Evolutionary conservation across 2,113 vertebrate genomes (phyloP), one percentile per base, ranked within the genome.

Genomic region (Gobio gobio): DNA sequence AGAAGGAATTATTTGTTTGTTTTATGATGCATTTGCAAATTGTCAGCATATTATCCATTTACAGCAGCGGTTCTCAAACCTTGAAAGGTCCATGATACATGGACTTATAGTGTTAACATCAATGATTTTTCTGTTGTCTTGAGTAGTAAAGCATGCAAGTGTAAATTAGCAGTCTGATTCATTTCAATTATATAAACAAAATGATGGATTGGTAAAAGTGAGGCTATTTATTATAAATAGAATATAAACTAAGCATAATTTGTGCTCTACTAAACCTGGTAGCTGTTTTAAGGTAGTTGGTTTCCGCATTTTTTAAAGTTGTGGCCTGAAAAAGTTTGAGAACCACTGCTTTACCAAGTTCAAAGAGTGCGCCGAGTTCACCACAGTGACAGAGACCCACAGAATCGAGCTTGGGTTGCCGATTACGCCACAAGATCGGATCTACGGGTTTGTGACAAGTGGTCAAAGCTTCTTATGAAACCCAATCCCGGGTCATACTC

Each of bases 401-500:
- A 99, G 98, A 99, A 94, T 93, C 98, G 96, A 99, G 96, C 98
- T 99, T 99, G 98, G 96, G 97, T 91, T 92, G 94, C 96, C 89
- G 91, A 88, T 95, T 95, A 96, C 92, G 96, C 96, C 98, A 99
- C 98, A 99, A 99, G 98, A 99, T 99, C 97, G 98, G 98, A 99
- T 99, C 98, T 99, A 99, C 98, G 98, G 98, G 98, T 99, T 99
- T 97, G 96, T 97, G 97, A 95, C 97, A 97, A 94, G 91, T 95
- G 97, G 97, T 95, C 91, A 86, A 80, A 70, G 33, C 63, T 88
- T 43, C 22, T 12, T 36, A 40, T 84, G 88, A 93, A 92, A 93
- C 45, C 45, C 24, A 33, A 68, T 36, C 43, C 43, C 18, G 88
- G 90, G 92, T 78, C 90, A 93, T 91, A 89, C 40, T 63, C 61